These are phyloP conservation scores for Neria commutata DNA, from an alignment of 2,888 invertebrate genomes.

Conservation along the genomic window DNA sequence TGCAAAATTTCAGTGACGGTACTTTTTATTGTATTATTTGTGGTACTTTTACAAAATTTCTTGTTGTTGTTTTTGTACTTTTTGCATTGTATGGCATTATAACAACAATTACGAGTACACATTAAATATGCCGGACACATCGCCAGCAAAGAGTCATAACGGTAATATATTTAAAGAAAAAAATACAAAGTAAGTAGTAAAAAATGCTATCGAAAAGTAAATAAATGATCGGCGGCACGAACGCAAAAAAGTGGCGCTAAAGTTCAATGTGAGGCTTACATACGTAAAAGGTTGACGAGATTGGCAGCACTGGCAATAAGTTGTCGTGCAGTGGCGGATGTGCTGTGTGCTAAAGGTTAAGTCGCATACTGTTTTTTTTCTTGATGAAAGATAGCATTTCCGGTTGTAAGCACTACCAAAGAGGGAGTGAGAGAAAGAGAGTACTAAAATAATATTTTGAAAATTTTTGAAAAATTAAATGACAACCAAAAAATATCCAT, in stretches of 20 bases:
- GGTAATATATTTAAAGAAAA: neutral
- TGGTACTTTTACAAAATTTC: conserved; percentile 25
- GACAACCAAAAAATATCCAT: no score
- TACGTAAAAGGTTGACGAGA: conserved; percentile 26
- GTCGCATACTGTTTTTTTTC: no score
- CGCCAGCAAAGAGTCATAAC: neutral
- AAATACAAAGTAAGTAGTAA: neutral
- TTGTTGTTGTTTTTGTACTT: neutral
- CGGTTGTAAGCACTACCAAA: no score
- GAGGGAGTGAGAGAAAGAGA: no score
- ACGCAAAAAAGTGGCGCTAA: conserved; percentile 15
- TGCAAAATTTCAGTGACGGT: no score
- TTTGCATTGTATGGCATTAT: conserved; percentile 12
- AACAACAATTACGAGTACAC: neutral
- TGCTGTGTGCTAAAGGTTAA: no score
- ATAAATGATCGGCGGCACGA: conserved; percentile 2
- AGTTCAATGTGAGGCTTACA: conserved; percentile 41
- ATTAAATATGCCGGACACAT: conserved; percentile 1
- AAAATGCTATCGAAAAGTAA: conserved; percentile 1
- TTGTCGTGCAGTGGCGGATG: no score
- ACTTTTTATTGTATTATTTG: conserved; percentile 23
- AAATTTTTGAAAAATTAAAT: no score
- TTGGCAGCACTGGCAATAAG: no score
- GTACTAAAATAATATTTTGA: no score
- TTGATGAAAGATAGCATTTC: no score